Conservation (phyloP, 2,888 invertebrate species). For the Eurytoma californica region DNA sequence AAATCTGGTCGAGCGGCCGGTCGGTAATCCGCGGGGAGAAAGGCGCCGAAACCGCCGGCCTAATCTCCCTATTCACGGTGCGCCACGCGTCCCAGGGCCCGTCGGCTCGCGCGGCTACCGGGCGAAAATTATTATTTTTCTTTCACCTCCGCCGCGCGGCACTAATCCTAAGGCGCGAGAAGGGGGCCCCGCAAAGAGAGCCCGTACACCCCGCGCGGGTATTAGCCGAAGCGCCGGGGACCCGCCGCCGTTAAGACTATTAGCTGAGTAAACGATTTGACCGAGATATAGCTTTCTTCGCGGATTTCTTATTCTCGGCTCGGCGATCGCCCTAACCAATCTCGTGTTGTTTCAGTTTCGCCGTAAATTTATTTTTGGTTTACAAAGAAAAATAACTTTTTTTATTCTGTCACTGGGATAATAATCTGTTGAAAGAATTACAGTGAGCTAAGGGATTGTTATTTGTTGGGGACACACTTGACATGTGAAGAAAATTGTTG, state of each 20-base stretch:
- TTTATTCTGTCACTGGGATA: too few relatives aligned
- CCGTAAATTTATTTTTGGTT: too few relatives aligned
- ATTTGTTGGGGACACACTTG: too few relatives aligned
- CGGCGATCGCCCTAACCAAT: too few relatives aligned
- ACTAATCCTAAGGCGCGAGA: conserved; percentile 45
- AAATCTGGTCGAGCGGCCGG: conserved; percentile 1
- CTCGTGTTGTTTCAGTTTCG: too few relatives aligned
- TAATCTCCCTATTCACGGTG: conserved; percentile 35
- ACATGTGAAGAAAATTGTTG: too few relatives aligned
- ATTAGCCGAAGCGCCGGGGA: conserved; percentile 28
- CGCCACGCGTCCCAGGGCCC: conserved; percentile 1
- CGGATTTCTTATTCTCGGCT: too few relatives aligned
- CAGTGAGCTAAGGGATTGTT: too few relatives aligned
- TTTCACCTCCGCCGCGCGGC: conserved; percentile 24
- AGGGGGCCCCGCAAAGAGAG: background rate
- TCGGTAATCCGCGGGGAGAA: conserved; percentile 42
- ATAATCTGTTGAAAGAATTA: too few relatives aligned
- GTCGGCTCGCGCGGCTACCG: conserved; percentile 19
- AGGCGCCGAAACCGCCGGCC: conserved; percentile 31
- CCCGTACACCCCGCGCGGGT: background rate
- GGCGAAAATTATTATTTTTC: conserved; percentile 53
- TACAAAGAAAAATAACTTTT: too few relatives aligned
- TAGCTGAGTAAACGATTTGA: conserved; percentile 51
- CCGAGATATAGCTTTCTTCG: conserved; percentile 41
- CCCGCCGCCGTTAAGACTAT: conserved; percentile 45